Evolutionary conservation across 2,888 invertebrate species (phyloP), one percentile per base, ranked within the genome.

Genomic region (Baronia brevicornis): DNA sequence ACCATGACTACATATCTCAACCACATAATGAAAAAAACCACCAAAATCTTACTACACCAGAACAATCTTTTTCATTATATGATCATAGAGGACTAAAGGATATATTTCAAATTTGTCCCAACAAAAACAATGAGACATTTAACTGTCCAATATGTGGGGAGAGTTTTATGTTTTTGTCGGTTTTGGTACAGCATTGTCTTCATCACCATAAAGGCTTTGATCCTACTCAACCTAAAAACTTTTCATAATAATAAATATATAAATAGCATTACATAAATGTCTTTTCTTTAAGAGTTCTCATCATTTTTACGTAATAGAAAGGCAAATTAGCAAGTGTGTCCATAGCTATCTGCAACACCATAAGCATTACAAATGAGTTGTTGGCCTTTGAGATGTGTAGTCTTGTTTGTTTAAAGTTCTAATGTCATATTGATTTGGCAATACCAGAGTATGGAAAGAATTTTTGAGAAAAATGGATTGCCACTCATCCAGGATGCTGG

Each of bases 121-220:
- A 48, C 14, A 45, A 44, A 15, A 54, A 51, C 9, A 44, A 44
- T 37, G 60, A 64, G 17, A 45, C 47, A 7, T 64, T 66, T 15
- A 60, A 48, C 28, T 75, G 77, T 46, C 59, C 65, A 5, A 54
- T 71, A 28, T 75, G 75, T 43, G 72, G 73, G 0, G 66, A 74
- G 46, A 61, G 56, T 3, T 75, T 75, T 46, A 63, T 64, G 13
- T 75, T 63, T 49, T 48, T 73, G 5, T 61, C 62, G 25, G 54
- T 55, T 12, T 47, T 75, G 27, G 70, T 67, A 5, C 72, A 74
- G 30, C 75, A 75, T 47, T 73, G 70, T 43, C 38, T 69, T 3
- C 60, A 62, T 33, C 59, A 54, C 2, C 74, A 75, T 46, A 72
- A 72, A 41, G 60, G 55, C 5, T 60, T 54, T 54, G 59, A 63